Percentiles rank a stretch among this genome's conserved stretches.
phyloP scores from a whole-genome alignment of 2,113 vertebrate genomes.

The Sapayoa aenigma region DNA sequence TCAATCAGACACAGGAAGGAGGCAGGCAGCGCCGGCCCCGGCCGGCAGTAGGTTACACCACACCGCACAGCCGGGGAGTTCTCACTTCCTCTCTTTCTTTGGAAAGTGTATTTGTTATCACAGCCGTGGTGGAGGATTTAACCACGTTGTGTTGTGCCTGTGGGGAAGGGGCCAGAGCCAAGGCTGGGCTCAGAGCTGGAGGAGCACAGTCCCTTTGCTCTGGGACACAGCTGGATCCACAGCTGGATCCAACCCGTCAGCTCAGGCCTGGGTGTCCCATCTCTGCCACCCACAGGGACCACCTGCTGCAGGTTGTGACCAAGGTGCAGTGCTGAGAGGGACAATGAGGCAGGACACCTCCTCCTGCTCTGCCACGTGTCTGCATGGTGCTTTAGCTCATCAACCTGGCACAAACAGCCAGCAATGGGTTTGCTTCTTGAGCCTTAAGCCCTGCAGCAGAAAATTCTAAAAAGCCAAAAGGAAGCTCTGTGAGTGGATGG shows the following conservation, averaged over 20 bases:
- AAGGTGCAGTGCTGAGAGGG: neutral
- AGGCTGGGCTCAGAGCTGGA: neutral
- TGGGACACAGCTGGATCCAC: neutral
- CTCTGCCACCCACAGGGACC: neutral
- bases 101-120: neutral
- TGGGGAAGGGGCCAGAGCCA: neutral
- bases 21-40: neutral
- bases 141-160: neutral
- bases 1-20: neutral
- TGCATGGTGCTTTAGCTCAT: neutral
- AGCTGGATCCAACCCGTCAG: neutral
- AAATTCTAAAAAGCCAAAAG: neutral
- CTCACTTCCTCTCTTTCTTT: conserved; percentile 13
- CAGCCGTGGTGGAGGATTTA: accelerated
- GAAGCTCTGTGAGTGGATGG: neutral
- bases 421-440: neutral
- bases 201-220: neutral
- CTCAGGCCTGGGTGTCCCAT: neutral
- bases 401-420: neutral
- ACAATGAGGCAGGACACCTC: neutral
- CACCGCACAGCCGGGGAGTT: accelerated
- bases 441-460: neutral
- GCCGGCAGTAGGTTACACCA: accelerated
- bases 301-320: neutral
- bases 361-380: neutral